These are phyloP conservation scores for Sclerurus mexicanus DNA, from an alignment of 2,113 vertebrate genomes.

Conservation along the genomic window DNA sequence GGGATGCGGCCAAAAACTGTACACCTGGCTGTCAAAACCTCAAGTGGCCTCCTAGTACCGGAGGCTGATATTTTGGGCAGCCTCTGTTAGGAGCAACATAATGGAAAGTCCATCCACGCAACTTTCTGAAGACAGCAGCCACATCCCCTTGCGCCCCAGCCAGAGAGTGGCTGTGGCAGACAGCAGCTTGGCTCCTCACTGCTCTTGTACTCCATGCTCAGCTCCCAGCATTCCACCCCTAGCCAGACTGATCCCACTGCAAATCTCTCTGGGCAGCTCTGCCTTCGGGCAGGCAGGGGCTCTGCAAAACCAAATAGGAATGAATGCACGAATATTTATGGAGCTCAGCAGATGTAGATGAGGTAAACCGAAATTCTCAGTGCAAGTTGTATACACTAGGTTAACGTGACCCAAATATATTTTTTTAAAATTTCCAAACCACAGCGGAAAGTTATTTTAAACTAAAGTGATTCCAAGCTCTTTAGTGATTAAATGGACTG, in stretches of 20 bases:
- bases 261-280: background rate
- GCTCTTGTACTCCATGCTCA: background rate
- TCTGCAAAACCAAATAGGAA: background rate
- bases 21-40: background rate
- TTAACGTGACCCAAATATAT: constrained; percentile 48
- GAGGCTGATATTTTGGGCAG: background rate
- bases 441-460: constrained; percentile 53
- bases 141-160: background rate
- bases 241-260: background rate
- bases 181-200: background rate
- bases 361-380: background rate
- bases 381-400: background rate
- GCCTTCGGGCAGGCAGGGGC: background rate
- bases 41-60: background rate
- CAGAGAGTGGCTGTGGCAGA: rapidly evolving
- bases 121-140: background rate
- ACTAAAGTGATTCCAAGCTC: constrained; percentile 50
- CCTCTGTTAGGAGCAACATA: rapidly evolving
- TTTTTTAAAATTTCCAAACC: constrained; percentile 29
- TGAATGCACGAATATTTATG: background rate
- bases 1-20: background rate
- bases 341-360: background rate
- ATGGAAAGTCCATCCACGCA: background rate
- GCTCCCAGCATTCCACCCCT: background rate
- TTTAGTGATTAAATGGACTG: constrained; percentile 42